Evolutionary conservation across 1,140 invertebrate species (phyloP), one percentile per base, ranked within the genome.

Genomic region (Agraylea sexmaculata): DNA sequence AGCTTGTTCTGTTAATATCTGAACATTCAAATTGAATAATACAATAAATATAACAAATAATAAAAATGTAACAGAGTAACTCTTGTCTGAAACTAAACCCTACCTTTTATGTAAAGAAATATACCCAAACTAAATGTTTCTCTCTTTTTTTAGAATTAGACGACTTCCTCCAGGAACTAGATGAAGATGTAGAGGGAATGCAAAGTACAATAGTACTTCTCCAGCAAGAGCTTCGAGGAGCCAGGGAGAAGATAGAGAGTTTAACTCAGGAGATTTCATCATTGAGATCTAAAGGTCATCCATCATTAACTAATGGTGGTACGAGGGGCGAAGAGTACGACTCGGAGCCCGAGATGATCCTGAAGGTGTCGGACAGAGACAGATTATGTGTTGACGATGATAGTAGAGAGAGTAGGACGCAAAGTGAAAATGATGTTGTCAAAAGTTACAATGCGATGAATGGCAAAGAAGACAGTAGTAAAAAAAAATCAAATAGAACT

Each of bases 131-230:
- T 10, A 32, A 20, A 32, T 17, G 7, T 16, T 30, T 45, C 39
- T 52, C 45, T 51, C 25, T 53, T 51, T 52, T 58, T 70, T 57
- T 54, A 89, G 92, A 96, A 65, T 63, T 95, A 50, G 92, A 97
- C 56, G 90, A 95, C 54, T 88, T 96, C 58, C 69, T 98, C 18
- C 84, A 91, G 61, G 93, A 97, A 56, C 62, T 97, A 34, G 93
- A 98, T 53, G 92, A 95, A 61, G 92, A 96, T 62, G 87, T 96
- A 10, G 93, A 98, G 64, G 92, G 91, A 4, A 93, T 98, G 89
- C 92, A 96, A 65, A 90, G 87, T 54, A 96, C 92, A 39, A 93
- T 97, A 52, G 79, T 88, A 56, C 87, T 87, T 62, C 70, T 96
- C 36, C 91, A 96, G 56, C 87, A 91, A 57, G 89, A 96, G 59